A percentile compares a stretch with the other conserved stretches of the same genome.
These are phyloP conservation scores for Drosophila putrida DNA, from an alignment of 2,888 invertebrate species.

Conservation along the genomic window DNA sequence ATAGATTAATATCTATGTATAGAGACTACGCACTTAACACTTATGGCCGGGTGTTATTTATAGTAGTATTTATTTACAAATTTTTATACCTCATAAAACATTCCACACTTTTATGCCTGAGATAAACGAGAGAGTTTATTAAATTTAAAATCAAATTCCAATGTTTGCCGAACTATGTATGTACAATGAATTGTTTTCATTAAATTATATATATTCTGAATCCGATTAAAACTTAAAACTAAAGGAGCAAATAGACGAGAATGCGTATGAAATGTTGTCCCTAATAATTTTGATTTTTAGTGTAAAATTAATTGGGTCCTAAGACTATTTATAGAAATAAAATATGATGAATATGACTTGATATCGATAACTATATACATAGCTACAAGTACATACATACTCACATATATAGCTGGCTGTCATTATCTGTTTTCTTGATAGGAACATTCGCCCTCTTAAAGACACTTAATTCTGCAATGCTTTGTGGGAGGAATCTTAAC, in stretches of 20 bases:
- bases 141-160: conserved; percentile 21
- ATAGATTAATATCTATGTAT: conserved; percentile 20
- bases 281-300: conserved; percentile 10
- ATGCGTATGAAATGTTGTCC: conserved; percentile 30
- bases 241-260: conserved; percentile 3
- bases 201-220: conserved; percentile 4
- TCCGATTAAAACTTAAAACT: conserved; percentile 9
- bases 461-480: conserved; percentile 2
- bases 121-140: conserved; percentile 38
- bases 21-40: conserved; percentile 44
- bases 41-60: conserved; percentile 50
- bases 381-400: conserved; percentile 9
- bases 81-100: conserved; percentile 26
- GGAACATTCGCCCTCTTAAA: conserved; percentile 43
- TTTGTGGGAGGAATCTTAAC: conserved; percentile 1
- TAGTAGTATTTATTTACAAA: conserved; percentile 39
- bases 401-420: conserved; percentile 14
- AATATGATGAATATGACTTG: conserved; percentile 39
- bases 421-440: conserved; percentile 23
- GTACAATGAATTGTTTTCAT: conserved; percentile 20
- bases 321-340: conserved; percentile 20
- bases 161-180: conserved; percentile 37
- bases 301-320: conserved; percentile 20
- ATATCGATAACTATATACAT: conserved; percentile 16
- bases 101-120: conserved; percentile 48